A percentile compares a stretch with the other conserved stretches of the same genome.
phyloP scores from a whole-genome alignment of 1,140 invertebrate species.

The Ceratosolen solmsi region DNA sequence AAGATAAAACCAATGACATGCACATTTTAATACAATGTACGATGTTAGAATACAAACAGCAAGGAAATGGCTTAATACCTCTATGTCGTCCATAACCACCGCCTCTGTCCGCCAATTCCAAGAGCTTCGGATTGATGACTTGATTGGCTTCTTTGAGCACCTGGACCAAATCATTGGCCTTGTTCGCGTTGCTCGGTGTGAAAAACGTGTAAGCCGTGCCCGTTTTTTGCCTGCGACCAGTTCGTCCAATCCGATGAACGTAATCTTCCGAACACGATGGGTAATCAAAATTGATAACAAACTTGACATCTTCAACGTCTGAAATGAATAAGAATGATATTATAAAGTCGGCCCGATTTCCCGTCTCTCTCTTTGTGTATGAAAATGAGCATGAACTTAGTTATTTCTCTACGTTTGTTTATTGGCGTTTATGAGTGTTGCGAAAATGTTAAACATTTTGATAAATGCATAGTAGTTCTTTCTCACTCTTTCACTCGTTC shows the following conservation, averaged over 20 bases:
- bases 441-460: neutral
- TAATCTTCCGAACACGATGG: slow-evolving; percentile 99
- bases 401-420: neutral
- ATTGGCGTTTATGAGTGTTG: neutral
- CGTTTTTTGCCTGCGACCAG: slow-evolving; percentile 93
- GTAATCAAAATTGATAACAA: slow-evolving; percentile 99
- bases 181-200: slow-evolving; percentile 92
- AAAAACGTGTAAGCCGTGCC: slow-evolving; percentile 99
- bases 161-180: slow-evolving; percentile 92
- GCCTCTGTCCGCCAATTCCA: slow-evolving; percentile 77
- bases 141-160: slow-evolving; percentile 97
- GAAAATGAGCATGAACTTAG: neutral
- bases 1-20: no score
- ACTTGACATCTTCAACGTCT: slow-evolving; percentile 99
- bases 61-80: no score
- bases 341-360: neutral
- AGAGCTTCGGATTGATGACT: slow-evolving; percentile 84
- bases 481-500: neutral
- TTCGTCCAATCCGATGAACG: slow-evolving; percentile 98
- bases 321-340: slow-evolving; percentile 66
- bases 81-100: slow-evolving; percentile 66
- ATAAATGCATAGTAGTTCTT: slow-evolving; percentile 10
- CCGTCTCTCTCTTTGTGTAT: neutral
- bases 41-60: no score
- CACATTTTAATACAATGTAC: no score